These are phyloP conservation scores for Arizona elegans DNA, from an alignment of 2,113 vertebrate species.

Conservation along the genomic window DNA sequence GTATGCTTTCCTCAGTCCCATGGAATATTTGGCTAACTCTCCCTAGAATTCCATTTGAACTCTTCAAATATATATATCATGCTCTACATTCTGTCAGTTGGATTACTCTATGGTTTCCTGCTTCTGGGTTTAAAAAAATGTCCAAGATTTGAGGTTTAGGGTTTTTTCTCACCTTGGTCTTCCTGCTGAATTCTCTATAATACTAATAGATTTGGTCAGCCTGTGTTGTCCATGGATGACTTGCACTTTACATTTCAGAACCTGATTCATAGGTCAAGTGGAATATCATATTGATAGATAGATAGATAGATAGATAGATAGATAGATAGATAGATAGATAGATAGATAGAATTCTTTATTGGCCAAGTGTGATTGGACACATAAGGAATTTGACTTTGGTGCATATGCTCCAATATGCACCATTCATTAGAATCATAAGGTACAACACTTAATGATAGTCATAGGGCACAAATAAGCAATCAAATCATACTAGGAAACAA, in stretches of 20 bases:
- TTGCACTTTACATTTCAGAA: background rate
- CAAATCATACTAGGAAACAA: no score
- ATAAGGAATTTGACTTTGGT: no score
- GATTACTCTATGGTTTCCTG: background rate
- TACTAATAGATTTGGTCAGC: background rate
- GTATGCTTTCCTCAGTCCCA: background rate
- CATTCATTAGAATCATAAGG: no score
- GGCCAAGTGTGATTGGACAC: no score
- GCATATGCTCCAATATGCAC: no score
- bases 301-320: no score
- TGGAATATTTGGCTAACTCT: background rate
- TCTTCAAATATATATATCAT: background rate
- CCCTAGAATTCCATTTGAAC: background rate
- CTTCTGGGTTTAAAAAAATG: background rate
- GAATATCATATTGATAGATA: background rate
- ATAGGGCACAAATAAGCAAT: no score
- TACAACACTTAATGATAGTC: no score
- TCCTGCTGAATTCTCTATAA: background rate
- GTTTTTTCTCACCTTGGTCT: background rate
- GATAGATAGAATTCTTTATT: no score
- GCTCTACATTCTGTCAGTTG: background rate
- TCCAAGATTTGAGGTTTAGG: background rate
- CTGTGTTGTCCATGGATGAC: background rate
- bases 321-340: no score
- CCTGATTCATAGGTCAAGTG: background rate